Conservation (phyloP, 2,797 vertebrate species). For the Euphonia xanthogaster region DNA sequence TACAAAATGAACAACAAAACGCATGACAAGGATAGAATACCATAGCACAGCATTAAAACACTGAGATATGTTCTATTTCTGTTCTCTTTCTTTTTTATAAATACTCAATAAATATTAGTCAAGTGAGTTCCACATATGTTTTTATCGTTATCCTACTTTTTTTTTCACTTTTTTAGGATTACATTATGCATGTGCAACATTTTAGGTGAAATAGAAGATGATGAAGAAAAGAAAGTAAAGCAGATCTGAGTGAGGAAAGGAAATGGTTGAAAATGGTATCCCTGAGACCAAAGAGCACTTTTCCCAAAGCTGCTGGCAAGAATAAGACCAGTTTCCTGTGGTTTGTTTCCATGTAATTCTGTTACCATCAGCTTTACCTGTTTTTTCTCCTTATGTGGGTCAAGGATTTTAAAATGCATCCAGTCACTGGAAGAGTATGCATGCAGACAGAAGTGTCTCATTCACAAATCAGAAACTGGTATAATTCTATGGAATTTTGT, state of each 20-base stretch:
- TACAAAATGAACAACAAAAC: not conserved
- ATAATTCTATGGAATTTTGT: not conserved
- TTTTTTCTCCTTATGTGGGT: not conserved
- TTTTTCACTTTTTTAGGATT: not conserved
- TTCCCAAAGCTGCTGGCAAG: not conserved
- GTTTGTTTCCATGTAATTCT: not conserved
- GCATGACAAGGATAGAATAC: not conserved
- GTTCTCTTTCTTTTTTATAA: not conserved
- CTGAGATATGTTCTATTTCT: not conserved
- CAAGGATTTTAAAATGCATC: not conserved
- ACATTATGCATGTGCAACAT: not conserved
- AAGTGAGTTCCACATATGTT: not conserved
- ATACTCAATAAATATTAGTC: not conserved
- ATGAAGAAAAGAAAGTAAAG: not conserved
- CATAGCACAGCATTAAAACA: not conserved
- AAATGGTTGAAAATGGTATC: not conserved
- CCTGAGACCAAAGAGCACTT: not conserved
- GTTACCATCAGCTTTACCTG: not conserved
- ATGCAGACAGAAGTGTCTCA: accelerated
- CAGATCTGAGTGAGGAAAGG: not conserved
- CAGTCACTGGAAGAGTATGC: not conserved
- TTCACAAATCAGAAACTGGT: not conserved
- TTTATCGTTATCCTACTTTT: not conserved
- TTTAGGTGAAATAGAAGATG: not conserved
- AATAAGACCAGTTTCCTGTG: not conserved